Evolutionary conservation across 2,797 vertebrate species (phyloP).

Genomic region (Rhinophrynus dorsalis): DNA sequence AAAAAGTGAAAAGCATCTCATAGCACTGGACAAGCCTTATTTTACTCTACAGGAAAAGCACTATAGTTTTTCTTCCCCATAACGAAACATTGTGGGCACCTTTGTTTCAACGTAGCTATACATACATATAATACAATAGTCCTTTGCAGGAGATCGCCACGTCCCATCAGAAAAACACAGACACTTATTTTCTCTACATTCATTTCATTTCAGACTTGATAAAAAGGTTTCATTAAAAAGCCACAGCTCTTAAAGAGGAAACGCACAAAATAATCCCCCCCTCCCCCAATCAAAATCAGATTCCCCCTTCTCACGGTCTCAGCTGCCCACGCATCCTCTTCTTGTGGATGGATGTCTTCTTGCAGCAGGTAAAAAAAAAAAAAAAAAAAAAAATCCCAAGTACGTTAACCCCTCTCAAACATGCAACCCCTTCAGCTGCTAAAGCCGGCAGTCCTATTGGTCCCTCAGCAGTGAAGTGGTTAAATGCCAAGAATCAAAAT

Average conservation of each 20-base stretch:
- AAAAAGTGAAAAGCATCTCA: no score
- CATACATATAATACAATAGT: no score
- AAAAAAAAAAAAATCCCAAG: no score
- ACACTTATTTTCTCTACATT: constrained; percentile 34
- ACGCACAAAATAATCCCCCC: constrained; percentile 1
- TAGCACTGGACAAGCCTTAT: no score
- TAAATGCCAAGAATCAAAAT: background rate
- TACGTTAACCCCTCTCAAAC: background rate
- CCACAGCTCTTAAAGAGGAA: constrained; percentile 16
- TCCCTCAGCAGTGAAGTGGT: constrained; percentile 5
- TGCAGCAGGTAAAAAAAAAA: background rate
- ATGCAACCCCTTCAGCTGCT: background rate
- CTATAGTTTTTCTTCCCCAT: no score
- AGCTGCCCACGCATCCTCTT: background rate
- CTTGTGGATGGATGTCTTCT: background rate
- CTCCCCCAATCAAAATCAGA: background rate
- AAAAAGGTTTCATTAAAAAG: constrained; percentile 45
- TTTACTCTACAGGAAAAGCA: no score
- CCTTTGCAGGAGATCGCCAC: no score
- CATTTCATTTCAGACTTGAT: constrained; percentile 24
- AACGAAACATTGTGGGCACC: no score
- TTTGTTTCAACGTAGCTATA: no score
- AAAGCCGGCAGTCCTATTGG: background rate
- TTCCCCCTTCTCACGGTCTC: background rate
- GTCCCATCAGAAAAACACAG: no score